phyloP scores from a whole-genome alignment of 2,797 vertebrate species.

The Mycteria americana region DNA sequence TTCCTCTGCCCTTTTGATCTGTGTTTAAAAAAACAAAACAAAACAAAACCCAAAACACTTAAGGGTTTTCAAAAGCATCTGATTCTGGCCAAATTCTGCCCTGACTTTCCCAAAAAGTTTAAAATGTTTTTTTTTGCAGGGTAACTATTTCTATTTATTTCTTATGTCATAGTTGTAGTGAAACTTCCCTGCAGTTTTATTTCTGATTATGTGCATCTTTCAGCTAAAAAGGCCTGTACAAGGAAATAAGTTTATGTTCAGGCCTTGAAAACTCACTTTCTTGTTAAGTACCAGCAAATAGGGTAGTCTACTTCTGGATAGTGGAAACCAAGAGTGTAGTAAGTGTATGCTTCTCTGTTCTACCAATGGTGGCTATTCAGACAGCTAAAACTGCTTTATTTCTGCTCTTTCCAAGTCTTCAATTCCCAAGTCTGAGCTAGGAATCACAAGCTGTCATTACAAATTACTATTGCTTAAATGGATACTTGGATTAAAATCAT shows the following conservation, averaged over 20 bases:
- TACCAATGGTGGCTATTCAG: neutral
- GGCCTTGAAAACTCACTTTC: neutral
- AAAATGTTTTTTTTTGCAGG: neutral
- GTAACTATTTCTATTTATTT: neutral
- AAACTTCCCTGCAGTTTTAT: neutral
- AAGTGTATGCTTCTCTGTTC: neutral
- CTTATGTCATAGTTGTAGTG: neutral
- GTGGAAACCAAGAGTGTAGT: neutral
- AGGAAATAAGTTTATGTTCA: neutral
- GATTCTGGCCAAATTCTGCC: neutral
- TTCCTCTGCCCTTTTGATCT: neutral
- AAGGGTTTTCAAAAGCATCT: neutral
- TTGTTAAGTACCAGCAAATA: neutral
- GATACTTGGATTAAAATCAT: neutral
- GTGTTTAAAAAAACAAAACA: neutral
- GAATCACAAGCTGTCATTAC: neutral
- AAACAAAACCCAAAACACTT: too few relatives aligned
- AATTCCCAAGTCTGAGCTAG: neutral
- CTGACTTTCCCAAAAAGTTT: neutral
- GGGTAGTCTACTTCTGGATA: neutral
- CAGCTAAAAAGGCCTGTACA: neutral
- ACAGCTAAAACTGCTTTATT: neutral
- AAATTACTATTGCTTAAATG: neutral
- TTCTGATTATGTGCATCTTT: neutral
- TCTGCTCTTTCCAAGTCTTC: neutral